Evolutionary conservation across 1,140 invertebrate genomes (phyloP).

Genomic region (Drosophila simulans): DNA sequence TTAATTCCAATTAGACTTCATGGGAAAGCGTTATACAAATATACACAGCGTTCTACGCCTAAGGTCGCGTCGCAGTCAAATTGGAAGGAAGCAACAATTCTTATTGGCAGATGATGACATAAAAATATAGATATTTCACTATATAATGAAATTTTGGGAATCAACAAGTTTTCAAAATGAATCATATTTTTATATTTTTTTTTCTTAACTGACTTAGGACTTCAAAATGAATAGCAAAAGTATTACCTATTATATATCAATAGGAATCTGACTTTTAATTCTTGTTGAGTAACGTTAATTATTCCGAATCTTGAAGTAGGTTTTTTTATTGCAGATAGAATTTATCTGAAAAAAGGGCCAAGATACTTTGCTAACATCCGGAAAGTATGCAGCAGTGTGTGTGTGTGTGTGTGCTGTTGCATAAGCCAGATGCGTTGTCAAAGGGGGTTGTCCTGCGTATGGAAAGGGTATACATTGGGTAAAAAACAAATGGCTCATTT

Average conservation of each 20-base stretch:
- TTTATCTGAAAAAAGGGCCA: neutral
- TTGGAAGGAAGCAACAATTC: neutral
- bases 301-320: neutral
- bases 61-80: neutral
- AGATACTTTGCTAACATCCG: conserved; percentile 4
- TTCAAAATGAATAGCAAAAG: too few species aligned
- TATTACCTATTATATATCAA: too few species aligned
- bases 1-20: neutral
- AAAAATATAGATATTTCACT: too few species aligned
- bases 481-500: conserved; percentile 1
- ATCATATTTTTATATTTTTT: too few species aligned
- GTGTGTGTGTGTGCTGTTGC: conserved; percentile 38
- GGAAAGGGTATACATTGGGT: neutral
- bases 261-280: too few species aligned
- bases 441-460: conserved; percentile 4
- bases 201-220: too few species aligned
- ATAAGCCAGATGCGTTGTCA: conserved; percentile 44
- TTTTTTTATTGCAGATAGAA: neutral
- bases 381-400: conserved; percentile 48
- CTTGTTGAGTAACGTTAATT: too few species aligned
- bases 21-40: neutral
- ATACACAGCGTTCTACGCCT: neutral
- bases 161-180: too few species aligned
- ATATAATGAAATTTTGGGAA: too few species aligned
- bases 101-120: neutral